These are phyloP conservation scores for Archilochus colubris DNA, from an alignment of 2,113 vertebrate species.

Conservation along the genomic window DNA sequence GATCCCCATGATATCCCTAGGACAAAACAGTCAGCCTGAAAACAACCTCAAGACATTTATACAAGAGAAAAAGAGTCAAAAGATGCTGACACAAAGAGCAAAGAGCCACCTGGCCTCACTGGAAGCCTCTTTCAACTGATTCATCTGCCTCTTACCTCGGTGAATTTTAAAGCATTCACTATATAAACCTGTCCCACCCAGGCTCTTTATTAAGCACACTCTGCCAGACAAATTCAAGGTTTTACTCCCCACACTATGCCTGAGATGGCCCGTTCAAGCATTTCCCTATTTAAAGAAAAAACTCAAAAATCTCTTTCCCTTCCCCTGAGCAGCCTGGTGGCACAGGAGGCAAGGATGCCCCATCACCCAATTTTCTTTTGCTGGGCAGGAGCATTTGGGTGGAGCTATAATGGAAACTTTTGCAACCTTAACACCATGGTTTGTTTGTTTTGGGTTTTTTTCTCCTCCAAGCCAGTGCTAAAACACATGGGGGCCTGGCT, in stretches of 20 bases:
- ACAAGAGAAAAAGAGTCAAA: not conserved
- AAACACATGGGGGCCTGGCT: not conserved
- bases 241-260: not conserved
- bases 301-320: not conserved
- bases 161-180: not conserved
- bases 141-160: not conserved
- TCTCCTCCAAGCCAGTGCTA: not conserved
- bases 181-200: not conserved
- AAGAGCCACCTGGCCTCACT: fast-evolving
- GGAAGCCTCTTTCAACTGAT: not conserved
- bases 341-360: not conserved
- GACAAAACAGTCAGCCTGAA: not conserved
- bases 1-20: not conserved
- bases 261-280: not conserved
- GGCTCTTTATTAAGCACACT: not conserved
- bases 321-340: not conserved
- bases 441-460: not conserved
- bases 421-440: slow-evolving; percentile 4
- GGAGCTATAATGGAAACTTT: slow-evolving; percentile 47
- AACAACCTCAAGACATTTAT: not conserved
- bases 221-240: not conserved
- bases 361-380: not conserved
- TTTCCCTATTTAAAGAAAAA: not conserved
- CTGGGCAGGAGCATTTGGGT: not conserved
- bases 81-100: fast-evolving